Evolutionary conservation across 2,888 invertebrate genomes (phyloP), one percentile per base, ranked within the genome.

Genomic region (Thecocarcelia acutangulata): DNA sequence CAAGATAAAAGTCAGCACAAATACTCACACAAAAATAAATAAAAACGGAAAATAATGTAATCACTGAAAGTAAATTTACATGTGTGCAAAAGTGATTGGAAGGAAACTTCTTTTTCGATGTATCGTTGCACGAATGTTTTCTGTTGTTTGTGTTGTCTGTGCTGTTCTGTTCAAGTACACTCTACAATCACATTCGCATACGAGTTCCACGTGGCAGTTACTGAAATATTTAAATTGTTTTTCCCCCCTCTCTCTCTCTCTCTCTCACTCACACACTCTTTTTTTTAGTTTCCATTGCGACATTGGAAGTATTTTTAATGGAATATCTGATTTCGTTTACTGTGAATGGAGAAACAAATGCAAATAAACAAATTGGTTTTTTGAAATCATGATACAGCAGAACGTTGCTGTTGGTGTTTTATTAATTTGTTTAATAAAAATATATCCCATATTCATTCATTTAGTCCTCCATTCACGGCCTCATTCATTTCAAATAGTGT

Each of bases 321-420:
- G 46, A 77, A 70, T 76, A 54, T 40, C 48, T 40, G 33, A 77
- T 63, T 63, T 64, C 61, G 12, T 42, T 54, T 77, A 28, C 33
- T 19, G 21, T 17, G 8, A 33, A 54, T 64, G 3, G 42, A 75
- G 13, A 17, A 48, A 33, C 15, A 54, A 42, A 54, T 28, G n/a
- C 17, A 68, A 68, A 76, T 24, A 33, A 44, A 19, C 12, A 50
- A 52, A 42, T 63, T 46, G 28, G 19, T 42, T 50, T 24, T 24
- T 61, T 44, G 42, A 37, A 48, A 40, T 59, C 48, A 13, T 48
- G 13, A 64, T n/a, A n/a, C 5, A 33, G n/a, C 9, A n/a, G 40
- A 64, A 33, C 19, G 1, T 64, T 50, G 50, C 17, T 33, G 19
- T 37, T 17, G 63, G 28, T 13, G 48, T 24, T 61, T 59, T 21